Percentiles rank a stretch among this genome's conserved stretches.
Conservation (phyloP, 2,113 vertebrate species). For the Indicator maculatus region DNA sequence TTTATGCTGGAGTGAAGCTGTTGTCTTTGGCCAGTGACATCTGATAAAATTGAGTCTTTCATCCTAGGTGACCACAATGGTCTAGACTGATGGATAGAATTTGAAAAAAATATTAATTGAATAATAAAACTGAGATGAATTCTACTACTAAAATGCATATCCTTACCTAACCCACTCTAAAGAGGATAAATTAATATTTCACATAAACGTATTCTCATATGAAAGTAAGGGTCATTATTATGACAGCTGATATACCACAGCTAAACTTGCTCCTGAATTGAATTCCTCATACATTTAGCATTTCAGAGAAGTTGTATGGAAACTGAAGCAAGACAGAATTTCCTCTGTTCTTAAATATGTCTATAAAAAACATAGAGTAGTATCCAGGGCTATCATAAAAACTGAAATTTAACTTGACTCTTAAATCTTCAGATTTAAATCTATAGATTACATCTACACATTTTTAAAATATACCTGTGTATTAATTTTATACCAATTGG, state of each 20-base stretch:
- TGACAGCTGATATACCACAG: neutral
- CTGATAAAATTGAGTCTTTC: neutral
- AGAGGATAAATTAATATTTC: neutral
- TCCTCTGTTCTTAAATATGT: neutral
- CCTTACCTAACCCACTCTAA: neutral
- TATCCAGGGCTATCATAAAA: neutral
- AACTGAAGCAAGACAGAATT: neutral
- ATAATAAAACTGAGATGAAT: neutral
- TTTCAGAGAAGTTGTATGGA: neutral
- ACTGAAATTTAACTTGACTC: neutral
- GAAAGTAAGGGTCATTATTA: neutral
- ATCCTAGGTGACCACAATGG: neutral
- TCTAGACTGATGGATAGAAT: neutral
- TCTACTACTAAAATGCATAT: neutral
- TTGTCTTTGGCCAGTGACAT: neutral
- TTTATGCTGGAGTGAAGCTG: neutral
- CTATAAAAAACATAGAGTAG: neutral
- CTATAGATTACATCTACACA: neutral
- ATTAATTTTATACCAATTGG: constrained; percentile 21
- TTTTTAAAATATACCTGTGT: neutral
- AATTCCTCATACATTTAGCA: accelerated
- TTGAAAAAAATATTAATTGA: neutral
- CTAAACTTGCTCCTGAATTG: neutral
- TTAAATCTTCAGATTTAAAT: neutral
- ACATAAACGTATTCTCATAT: neutral